Percentiles rank a stretch among this genome's conserved stretches.
Evolutionary conservation across 2,888 invertebrate species (phyloP).

Genomic region (Metallyticus violacea): DNA sequence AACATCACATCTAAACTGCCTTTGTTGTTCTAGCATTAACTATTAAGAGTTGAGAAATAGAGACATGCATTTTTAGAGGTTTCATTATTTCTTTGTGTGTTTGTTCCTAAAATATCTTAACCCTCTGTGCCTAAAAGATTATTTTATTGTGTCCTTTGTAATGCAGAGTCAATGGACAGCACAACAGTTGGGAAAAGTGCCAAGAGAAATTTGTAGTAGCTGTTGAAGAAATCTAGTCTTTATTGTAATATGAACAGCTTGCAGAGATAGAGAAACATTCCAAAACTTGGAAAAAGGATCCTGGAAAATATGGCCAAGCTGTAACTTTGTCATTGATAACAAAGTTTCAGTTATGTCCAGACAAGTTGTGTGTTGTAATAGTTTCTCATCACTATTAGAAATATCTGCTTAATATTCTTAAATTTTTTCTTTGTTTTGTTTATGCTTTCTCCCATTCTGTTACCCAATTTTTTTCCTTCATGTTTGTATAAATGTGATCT

Average conservation of each 20-base stretch:
- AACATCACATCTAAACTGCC: slow-evolving; percentile 5
- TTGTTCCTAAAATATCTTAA: not conserved
- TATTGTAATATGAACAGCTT: slow-evolving; percentile 21
- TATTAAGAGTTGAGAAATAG: not conserved
- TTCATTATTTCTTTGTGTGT: not conserved
- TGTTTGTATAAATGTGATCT: slow-evolving; percentile 46
- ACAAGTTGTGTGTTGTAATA: not conserved
- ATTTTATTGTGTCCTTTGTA: not conserved
- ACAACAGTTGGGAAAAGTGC: not conserved
- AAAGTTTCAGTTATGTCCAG: not conserved
- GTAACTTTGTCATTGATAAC: not conserved
- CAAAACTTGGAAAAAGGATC: not conserved
- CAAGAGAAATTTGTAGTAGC: slow-evolving; percentile 40
- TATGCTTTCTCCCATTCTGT: not conserved
- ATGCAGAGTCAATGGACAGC: not conserved
- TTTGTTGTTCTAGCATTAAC: not conserved
- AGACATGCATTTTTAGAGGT: not conserved
- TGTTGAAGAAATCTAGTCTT: slow-evolving; percentile 46
- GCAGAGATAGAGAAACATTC: not conserved
- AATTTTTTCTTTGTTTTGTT: slow-evolving; percentile 11
- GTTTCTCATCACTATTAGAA: slow-evolving; percentile 8
- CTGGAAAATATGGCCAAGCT: not conserved
- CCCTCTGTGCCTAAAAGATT: slow-evolving; percentile 6
- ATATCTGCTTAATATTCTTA: slow-evolving; percentile 5
- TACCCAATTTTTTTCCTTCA: slow-evolving; percentile 46